Evolutionary conservation across 2,113 vertebrate species (phyloP), one percentile per base, ranked within the genome.

Genomic region (Caranx ignobilis): DNA sequence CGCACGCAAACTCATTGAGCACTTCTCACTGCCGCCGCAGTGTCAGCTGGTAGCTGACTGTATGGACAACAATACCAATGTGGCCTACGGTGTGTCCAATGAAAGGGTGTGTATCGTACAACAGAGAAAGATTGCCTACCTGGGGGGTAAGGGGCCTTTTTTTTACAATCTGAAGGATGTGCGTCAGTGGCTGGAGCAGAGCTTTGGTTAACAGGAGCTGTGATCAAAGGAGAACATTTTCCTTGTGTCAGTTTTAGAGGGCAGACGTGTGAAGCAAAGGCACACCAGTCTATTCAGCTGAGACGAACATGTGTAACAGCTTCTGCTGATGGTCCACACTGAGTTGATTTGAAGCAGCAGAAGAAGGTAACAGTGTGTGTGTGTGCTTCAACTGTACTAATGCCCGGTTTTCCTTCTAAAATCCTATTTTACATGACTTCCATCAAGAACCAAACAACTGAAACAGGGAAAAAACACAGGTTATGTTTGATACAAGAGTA

Each of bases 1-100:
- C 1, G 98, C 98, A 45, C 94, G 94, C 47, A 92, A 95, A 68
- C 96, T 99, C 3, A 94, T 96, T 32, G 94, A 97, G 71, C 96
- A 93, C 47, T 98, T 97, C 91, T 95, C 97, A 45, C 94, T 99
- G 89, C 97, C 97, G 0, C 95, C 96, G 5, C 96, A 97, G 91
- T 99, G 98, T 89, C 96, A 94, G 65, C 95, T 99, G 52, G 98
- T 97, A 87, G 97, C 97, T 45, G 98, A 99, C 94, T 95, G 96
- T 89, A 99, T 99, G 98, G 98, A 99, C 95, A 98, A 99, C 81
- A 98, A 98, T 21, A 95, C 97, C 78, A 99, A 99, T 0, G 94
- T 96, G 81, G 97, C 97, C 2, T 99, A 99, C 0, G 98, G 98
- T 2, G 98, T 99, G 77, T 95, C 98, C 64, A 97, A 97, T 41